Base-by-base conservation (phyloP, 2,113 vertebrate genomes). In the Rafetus swinhoei region DNA sequence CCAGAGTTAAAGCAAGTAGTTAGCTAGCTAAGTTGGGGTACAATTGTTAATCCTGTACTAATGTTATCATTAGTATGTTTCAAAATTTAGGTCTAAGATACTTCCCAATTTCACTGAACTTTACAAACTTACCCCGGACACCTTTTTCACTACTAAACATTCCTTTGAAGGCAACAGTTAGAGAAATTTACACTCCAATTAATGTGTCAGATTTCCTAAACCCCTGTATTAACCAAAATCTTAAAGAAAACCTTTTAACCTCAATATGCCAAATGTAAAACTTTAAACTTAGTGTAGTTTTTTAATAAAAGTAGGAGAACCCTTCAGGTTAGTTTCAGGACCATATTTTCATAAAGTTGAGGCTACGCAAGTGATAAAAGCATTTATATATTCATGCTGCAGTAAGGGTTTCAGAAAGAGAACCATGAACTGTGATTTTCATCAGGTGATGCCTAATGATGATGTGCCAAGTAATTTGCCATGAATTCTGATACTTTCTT, bases 201-300 rank as follows among this genome's bases (percentile, higher is more conserved):
- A 9, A 3, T 1, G 0, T 19, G 12, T 32, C 29, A 18, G 16
- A n/a, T 69, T 90, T 86, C 81, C 77, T 90, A n/a, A 92, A 53
- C 25, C 1, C 7, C 22, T 81, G 6, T 82, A 4, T 62, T 87
- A 72, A 91, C 16, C 1, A 0, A 1, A 1, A 2, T 59, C 15
- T 82, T 88, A 88, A 79, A 62, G 65, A 19, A 86, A 14, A 39
- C 1, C 85, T 81, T 90, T 53, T 6, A 2, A 82, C 13, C 2
- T 56, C 54, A 18, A n/a, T 19, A 39, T 29, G 82, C 24, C 3
- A 50, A 84, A 7, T 5, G 3, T 25, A 82, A 27, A 69, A 82
- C 7, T 76, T 21, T 81, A 81, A 92, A 15, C 22, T 21, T 2
- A 82, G 60, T 72, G 62, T 85, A n/a, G 76, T 62, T 6, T 85